Conservation (phyloP, 2,797 vertebrate species). For the Hephaestus fuliginosus region DNA sequence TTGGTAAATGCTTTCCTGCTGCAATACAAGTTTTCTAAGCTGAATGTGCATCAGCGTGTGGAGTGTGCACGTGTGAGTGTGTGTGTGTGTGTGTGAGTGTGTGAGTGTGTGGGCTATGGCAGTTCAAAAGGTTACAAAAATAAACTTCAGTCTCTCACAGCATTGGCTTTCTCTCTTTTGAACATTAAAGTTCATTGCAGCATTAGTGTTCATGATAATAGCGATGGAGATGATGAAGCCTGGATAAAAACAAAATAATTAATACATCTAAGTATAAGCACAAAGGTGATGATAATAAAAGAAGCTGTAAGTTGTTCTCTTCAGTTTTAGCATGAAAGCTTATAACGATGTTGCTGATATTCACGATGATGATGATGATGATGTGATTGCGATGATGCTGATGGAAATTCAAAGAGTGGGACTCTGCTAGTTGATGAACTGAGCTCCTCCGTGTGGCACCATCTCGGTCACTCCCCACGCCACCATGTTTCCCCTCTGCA, state of each 20-base stretch:
- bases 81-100: slow-evolving; percentile 16
- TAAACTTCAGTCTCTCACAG: slow-evolving; percentile 68
- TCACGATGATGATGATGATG: slow-evolving; percentile 24
- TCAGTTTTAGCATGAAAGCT: slow-evolving; percentile 46
- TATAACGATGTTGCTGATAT: slow-evolving; percentile 37
- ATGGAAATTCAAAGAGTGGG: background rate
- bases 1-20: slow-evolving; percentile 70
- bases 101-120: slow-evolving; percentile 28
- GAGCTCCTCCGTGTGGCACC: slow-evolving; percentile 90
- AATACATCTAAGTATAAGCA: slow-evolving; percentile 11
- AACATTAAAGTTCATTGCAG: slow-evolving; percentile 54
- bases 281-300: slow-evolving; percentile 28
- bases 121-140: slow-evolving; percentile 57
- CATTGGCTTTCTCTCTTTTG: slow-evolving; percentile 50
- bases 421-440: slow-evolving; percentile 87
- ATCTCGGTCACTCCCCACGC: slow-evolving; percentile 96
- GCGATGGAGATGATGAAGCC: slow-evolving; percentile 33
- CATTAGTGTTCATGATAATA: slow-evolving; percentile 45
- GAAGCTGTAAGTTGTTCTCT: slow-evolving; percentile 28
- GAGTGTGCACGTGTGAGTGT: background rate
- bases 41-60: slow-evolving; percentile 9
- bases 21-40: slow-evolving; percentile 36
- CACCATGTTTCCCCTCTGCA: slow-evolving; percentile 89
- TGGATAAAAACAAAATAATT: slow-evolving; percentile 12
- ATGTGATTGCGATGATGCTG: slow-evolving; percentile 16